Evolutionary conservation across 1,140 invertebrate genomes (phyloP), one percentile per base, ranked within the genome.

Genomic region (Panonychus citri): DNA sequence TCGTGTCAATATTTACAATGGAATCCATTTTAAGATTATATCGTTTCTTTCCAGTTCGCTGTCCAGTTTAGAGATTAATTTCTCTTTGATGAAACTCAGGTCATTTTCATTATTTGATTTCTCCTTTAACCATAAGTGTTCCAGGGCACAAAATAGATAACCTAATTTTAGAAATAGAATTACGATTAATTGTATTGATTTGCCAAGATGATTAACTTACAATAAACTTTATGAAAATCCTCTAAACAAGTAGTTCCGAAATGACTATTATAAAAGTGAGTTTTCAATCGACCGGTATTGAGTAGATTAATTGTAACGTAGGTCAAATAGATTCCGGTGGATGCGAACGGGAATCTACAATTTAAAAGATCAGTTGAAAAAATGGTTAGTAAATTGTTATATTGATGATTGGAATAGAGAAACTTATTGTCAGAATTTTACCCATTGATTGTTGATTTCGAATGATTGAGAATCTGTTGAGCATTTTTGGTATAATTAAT

Each of bases 51-150:
- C n/a, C n/a, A n/a, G n/a, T n/a, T n/a, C n/a, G n/a, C n/a, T n/a
- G n/a, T n/a, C n/a, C n/a, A n/a, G n/a, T n/a, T n/a, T n/a, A n/a
- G n/a, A n/a, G n/a, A n/a, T n/a, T n/a, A 90, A 95, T 63, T 79
- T 80, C 61, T 83, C 78, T 66, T 81, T 80, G 55, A 93, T 82
- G 30, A 75, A 75, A 21, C 82, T 82, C 68, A 95, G 94, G 66
- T 94, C 85, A 89, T 94, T 94, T 57, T 94, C 85, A 69, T 89
- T 83, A 57, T 76, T 77, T 1, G 89, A 88, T 64, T 88, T 87
- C 28, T 85, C 82, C 56, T 82, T 75, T 50, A 90, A 76, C 90
- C 90, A 95, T 67, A 88, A 82, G 62, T 80, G 80, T 69, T 93
- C 86, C 73, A 95, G 94, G 66, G 91, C 82, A 65, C 81, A 85